Conservation (phyloP, 2,113 vertebrate genomes). For the Mormoops blainvillei region DNA sequence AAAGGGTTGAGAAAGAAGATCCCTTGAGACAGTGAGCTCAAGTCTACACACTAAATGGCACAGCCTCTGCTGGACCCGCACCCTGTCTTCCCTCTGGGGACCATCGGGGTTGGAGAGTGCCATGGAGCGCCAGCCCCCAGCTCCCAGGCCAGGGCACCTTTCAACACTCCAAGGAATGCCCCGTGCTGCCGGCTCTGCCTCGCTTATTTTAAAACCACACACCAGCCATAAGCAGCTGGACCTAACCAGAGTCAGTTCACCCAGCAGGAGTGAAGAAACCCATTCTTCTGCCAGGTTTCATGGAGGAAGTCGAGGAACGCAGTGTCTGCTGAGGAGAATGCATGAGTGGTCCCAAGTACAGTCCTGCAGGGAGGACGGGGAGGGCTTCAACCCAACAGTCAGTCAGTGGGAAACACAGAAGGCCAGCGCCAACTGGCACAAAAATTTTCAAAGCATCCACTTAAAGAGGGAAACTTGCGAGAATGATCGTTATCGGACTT, state of each 20-base stretch:
- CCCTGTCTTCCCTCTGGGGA: not conserved
- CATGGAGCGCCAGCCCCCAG: not conserved
- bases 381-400: not conserved
- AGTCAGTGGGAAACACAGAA: not conserved
- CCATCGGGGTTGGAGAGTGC: not conserved
- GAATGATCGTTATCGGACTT: not conserved
- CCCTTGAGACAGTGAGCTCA: not conserved
- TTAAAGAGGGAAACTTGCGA: not conserved
- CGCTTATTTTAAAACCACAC: not conserved
- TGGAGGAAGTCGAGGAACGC: not conserved
- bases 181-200: not conserved
- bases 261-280: not conserved
- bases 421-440: not conserved
- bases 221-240: not conserved
- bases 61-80: not conserved
- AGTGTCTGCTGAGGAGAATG: not conserved
- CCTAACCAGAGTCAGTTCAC: not conserved
- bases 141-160: not conserved
- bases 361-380: fast-evolving
- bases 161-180: not conserved
- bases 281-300: not conserved
- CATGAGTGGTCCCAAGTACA: not conserved
- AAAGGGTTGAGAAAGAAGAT: not conserved
- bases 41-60: not conserved
- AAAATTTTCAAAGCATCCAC: not conserved